Conservation (phyloP, 2,888 invertebrate species). For the Hanleya hanleyi region DNA sequence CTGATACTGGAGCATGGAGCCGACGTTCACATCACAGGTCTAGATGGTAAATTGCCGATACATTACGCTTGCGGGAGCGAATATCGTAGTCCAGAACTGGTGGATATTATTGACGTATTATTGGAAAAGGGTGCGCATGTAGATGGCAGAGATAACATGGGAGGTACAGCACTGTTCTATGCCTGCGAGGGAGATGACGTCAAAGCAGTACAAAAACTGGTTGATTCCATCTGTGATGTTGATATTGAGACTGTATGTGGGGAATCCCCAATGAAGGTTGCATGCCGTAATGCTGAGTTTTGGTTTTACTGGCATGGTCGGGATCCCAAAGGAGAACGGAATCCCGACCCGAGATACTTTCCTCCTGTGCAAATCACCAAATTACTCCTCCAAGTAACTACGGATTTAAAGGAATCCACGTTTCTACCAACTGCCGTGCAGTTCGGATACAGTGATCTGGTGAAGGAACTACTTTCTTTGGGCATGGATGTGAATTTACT, state of each 20-base stretch:
- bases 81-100: conserved; percentile 40
- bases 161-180: conserved; percentile 51
- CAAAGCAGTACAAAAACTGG: conserved; percentile 48
- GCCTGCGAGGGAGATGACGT: conserved; percentile 59
- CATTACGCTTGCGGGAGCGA: conserved; percentile 52
- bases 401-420: conserved; percentile 56
- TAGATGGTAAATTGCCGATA: conserved; percentile 56
- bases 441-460: conserved; percentile 50
- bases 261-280: conserved; percentile 57
- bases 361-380: conserved; percentile 61
- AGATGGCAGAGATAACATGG: conserved; percentile 53
- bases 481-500: conserved; percentile 67
- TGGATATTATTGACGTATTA: conserved; percentile 48
- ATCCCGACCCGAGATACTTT: conserved; percentile 44
- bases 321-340: conserved; percentile 26
- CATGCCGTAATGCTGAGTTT: conserved; percentile 62
- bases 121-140: conserved; percentile 47
- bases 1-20: conserved; percentile 45
- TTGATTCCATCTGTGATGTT: conserved; percentile 53
- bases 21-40: conserved; percentile 43
- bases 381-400: conserved; percentile 54
- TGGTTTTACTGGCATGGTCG: conserved; percentile 63
- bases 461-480: conserved; percentile 54
- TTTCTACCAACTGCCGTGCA: conserved; percentile 62
- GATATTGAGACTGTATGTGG: conserved; percentile 55